phyloP scores from a whole-genome alignment of 2,888 invertebrate genomes.

The Aphidoletes aphidimyza region DNA sequence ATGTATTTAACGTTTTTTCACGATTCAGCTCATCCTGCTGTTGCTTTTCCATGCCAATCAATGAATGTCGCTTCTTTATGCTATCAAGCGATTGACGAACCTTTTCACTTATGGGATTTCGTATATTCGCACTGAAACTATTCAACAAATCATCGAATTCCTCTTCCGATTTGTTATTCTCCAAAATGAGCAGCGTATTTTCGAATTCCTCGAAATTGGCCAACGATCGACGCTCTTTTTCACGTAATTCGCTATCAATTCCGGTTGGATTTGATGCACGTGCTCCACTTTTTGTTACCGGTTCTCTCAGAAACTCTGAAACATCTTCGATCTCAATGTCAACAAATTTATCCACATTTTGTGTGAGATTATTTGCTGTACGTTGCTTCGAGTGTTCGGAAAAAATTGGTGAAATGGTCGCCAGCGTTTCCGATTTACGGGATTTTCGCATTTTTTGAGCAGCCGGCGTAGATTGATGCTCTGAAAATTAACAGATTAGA shows the following conservation, averaged over 20 bases:
- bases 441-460: background rate
- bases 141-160: conserved; percentile 65
- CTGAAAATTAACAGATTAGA: too few species aligned
- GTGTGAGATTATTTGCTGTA: background rate
- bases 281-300: background rate
- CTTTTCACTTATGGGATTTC: conserved; percentile 64
- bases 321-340: conserved; percentile 33
- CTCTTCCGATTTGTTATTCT: conserved; percentile 62
- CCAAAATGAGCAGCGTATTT: conserved; percentile 56
- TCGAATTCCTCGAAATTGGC: conserved; percentile 56
- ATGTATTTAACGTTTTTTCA: conserved; percentile 54
- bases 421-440: conserved; percentile 12
- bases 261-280: conserved; percentile 43
- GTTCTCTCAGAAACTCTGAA: background rate
- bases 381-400: background rate
- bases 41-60: conserved; percentile 57
- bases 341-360: conserved; percentile 18
- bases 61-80: conserved; percentile 63
- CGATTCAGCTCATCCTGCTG: conserved; percentile 55
- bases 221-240: conserved; percentile 55
- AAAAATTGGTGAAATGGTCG: conserved; percentile 21
- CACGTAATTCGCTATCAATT: conserved; percentile 6
- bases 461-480: conserved; percentile 1
- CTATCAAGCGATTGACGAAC: conserved; percentile 65
- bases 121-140: conserved; percentile 62